Evolutionary conservation across 2,888 invertebrate species (phyloP), one percentile per base, ranked within the genome.

Genomic region (Phanerotoma sp.): DNA sequence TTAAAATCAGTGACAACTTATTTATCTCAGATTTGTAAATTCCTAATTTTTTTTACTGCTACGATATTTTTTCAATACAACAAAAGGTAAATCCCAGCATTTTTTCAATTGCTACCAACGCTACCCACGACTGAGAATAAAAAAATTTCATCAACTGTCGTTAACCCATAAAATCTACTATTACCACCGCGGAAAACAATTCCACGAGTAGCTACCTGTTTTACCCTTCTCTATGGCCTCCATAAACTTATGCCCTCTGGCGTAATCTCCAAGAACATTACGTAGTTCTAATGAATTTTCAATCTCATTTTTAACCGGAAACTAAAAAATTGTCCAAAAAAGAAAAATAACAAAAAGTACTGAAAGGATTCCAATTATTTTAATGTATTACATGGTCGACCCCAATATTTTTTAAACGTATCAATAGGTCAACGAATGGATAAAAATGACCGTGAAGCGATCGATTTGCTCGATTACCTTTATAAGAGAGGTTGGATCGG

Each of bases 401-500:
- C 9, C 11, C 18, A 6, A 18, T 38, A 20, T 20, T 18, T 38
- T n/a, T 15, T 11, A 16, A 20, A 11, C 18, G 6, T n/a, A 15
- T 18, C 18, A 38, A 38, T 38, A 20, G 38, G 20, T 38, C 18
- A 38, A 38, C 15, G 48, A 18, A 30, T 46, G 48, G 47, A 56
- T 45, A 60, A 62, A 63, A 66, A 63, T 67, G 62, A 64, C 60
- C 55, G 59, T 56, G 52, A 56, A 25, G 22, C 60, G 64, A 66
- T 64, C 64, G 63, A 65, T 64, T 66, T 67, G 54, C 57, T 56
- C 65, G 67, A 62, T 66, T 60, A 56, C 56, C 50, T 42, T 20
- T 44, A 48, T n/a, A n/a, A n/a, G n/a, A 41, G 51, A 54, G 54
- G 56, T 48, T 48, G 50, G 49, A 48, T 40, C 28, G 46, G 49